A percentile compares a stretch with the other conserved stretches of the same genome.
Conservation (phyloP, 2,797 vertebrate genomes). For the Anguilla megastoma region DNA sequence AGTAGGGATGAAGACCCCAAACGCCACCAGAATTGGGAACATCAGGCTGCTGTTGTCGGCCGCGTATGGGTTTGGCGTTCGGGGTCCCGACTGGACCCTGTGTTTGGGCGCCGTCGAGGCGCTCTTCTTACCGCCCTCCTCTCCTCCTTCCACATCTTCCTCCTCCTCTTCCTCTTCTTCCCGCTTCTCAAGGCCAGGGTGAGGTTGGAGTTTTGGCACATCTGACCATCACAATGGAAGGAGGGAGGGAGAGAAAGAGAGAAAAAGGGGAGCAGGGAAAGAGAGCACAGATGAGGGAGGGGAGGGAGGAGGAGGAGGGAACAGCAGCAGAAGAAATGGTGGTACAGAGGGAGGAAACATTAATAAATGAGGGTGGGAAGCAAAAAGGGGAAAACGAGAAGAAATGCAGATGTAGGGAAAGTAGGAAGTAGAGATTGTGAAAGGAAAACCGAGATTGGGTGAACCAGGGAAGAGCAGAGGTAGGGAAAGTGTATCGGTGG, state of each 20-base stretch:
- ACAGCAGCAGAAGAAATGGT: not conserved
- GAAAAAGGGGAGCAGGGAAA: not conserved
- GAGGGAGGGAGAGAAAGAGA: not conserved
- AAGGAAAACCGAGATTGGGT: not conserved
- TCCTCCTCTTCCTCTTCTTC: constrained; percentile 93
- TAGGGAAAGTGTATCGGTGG: not conserved
- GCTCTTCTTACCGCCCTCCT: constrained; percentile 85
- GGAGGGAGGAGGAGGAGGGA: not conserved
- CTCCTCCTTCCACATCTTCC: constrained; percentile 83
- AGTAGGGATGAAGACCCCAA: constrained; percentile 98
- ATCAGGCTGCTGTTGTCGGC: constrained; percentile 99
- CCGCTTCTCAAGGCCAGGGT: constrained; percentile 90
- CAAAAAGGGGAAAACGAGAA: not conserved
- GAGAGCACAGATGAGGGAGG: not conserved
- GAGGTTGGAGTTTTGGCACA: constrained; percentile 95
- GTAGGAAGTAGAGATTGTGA: constrained; percentile 9
- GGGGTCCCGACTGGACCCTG: constrained; percentile 91
- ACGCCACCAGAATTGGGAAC: constrained; percentile 98
- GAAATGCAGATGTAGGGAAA: not conserved
- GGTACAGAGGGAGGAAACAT: constrained; percentile 6
- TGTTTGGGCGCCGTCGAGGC: constrained; percentile 80
- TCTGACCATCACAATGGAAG: constrained; percentile 67
- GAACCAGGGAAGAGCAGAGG: not conserved
- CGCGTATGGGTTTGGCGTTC: constrained; percentile 96
- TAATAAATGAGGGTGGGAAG: not conserved